Evolutionary conservation across 2,797 vertebrate genomes (phyloP), one percentile per base, ranked within the genome.

Genomic region (Phoxinus dragarum): DNA sequence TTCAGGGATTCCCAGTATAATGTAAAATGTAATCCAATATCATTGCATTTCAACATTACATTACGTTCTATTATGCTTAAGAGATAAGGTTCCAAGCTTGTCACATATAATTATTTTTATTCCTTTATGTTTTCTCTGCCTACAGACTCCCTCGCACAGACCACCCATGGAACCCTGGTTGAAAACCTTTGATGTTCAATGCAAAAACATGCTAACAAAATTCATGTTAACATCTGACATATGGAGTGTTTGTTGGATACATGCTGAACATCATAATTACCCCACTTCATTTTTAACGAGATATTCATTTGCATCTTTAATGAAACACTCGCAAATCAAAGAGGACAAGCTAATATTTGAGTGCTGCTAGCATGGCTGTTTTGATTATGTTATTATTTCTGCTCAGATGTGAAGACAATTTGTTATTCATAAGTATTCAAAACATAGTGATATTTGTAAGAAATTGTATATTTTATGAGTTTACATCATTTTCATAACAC

Each of bases 321-420:
- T 68, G 44, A 68, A 36, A 75, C 19, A 23, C 64, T 56, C 19
- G 1, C 23, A 71, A 68, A 76, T 81, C 59, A 81, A 67, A 86
- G 54, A 44, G 34, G 21, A 52, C 16, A 75, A 67, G 76, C 36
- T 64, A 52, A 82, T 82, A 56, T 61, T 77, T 8, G 47, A 54
- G 61, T 34, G 75, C 56, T 66, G 88, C 79, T 82, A 87, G 68
- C 71, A 27, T 27, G 44, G 6, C 16, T 89, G 59, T 49, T 81
- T 69, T 68, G 9, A 67, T 86, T 38, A 68, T 14, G 42, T 59
- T 42, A 56, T 64, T 47, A 56, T 40, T 69, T 71, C 44, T 72
- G 38, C 68, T 69, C 31, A 71, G 49, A 72, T 56, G 80, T 42
- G 16, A 72, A 71, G 49, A 3, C 17, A 2, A 19, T 61, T 42